Percentiles rank a stretch among this genome's conserved stretches.
Conservation (phyloP, 2,797 vertebrate genomes). For the Synanceia verrucosa region DNA sequence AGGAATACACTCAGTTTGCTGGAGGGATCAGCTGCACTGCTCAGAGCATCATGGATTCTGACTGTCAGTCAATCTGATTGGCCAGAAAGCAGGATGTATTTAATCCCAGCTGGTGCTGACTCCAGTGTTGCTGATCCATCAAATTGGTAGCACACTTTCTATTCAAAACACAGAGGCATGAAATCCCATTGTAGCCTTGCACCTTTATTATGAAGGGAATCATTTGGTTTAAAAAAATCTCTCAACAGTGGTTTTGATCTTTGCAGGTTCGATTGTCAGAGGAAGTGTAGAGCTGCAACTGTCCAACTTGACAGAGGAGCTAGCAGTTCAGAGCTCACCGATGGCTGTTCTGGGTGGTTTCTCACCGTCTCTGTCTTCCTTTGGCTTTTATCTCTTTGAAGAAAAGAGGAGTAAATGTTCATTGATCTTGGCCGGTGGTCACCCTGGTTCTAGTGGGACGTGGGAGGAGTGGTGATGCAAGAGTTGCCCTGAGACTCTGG, state of each 20-base stretch:
- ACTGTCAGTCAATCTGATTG: conserved; percentile 71
- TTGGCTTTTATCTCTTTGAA: conserved; percentile 52
- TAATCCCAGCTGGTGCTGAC: conserved; percentile 65
- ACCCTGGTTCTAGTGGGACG: conserved; percentile 21
- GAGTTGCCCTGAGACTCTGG: conserved; percentile 24
- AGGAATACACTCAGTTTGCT: conserved; percentile 16
- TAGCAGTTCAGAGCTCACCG: not conserved
- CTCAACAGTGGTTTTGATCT: conserved; percentile 36
- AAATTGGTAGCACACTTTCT: conserved; percentile 62
- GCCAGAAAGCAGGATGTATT: conserved; percentile 66
- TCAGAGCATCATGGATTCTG: conserved; percentile 50
- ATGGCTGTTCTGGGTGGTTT: conserved; percentile 35
- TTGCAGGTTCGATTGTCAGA: conserved; percentile 1
- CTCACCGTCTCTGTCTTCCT: conserved; percentile 16
- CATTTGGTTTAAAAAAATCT: conserved; percentile 20
- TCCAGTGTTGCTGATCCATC: conserved; percentile 51
- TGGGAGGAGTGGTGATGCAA: conserved; percentile 25
- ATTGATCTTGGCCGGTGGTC: conserved; percentile 63
- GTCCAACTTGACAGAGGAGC: conserved; percentile 16
- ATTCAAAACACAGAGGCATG: conserved; percentile 32
- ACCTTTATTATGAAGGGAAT: conserved; percentile 37
- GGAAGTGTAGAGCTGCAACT: not conserved
- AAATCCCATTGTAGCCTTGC: conserved; percentile 44
- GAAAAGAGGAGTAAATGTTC: conserved; percentile 40
- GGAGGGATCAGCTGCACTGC: conserved; percentile 48